Conservation (phyloP, 2,888 invertebrate genomes). For the Pycnomerus fuliginosus region DNA sequence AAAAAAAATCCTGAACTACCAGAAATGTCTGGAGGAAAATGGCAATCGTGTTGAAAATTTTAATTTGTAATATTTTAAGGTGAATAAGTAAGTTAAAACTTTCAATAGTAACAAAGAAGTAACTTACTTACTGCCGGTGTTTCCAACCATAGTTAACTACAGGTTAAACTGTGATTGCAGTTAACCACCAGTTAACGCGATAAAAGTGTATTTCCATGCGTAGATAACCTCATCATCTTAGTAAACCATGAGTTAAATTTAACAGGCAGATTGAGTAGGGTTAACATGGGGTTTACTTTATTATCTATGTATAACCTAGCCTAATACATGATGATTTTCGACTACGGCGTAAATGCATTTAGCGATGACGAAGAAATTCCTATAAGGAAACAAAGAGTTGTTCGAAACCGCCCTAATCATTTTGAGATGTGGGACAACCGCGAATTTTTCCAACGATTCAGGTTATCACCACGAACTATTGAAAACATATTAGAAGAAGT, state of each 20-base stretch:
- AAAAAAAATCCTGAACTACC: no score
- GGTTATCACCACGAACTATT: not conserved
- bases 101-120: no score
- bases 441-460: constrained; percentile 2
- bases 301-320: not conserved
- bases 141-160: not conserved
- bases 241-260: not conserved
- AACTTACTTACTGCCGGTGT: no score
- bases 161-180: not conserved
- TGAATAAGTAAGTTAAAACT: no score
- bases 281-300: not conserved
- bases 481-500: not conserved
- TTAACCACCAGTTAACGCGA: not conserved
- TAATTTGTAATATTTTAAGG: no score
- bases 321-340: not conserved
- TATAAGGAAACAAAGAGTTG: not conserved
- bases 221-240: not conserved
- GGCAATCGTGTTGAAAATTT: no score
- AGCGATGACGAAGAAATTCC: constrained; percentile 6
- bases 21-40: no score
- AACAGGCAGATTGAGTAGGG: not conserved
- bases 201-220: not conserved
- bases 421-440: constrained; percentile 5
- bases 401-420: constrained; percentile 3
- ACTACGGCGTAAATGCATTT: constrained; percentile 3